Evolutionary conservation across 2,113 vertebrate species (phyloP), one percentile per base, ranked within the genome.

Genomic region (Paradoxurus hermaphroditus): DNA sequence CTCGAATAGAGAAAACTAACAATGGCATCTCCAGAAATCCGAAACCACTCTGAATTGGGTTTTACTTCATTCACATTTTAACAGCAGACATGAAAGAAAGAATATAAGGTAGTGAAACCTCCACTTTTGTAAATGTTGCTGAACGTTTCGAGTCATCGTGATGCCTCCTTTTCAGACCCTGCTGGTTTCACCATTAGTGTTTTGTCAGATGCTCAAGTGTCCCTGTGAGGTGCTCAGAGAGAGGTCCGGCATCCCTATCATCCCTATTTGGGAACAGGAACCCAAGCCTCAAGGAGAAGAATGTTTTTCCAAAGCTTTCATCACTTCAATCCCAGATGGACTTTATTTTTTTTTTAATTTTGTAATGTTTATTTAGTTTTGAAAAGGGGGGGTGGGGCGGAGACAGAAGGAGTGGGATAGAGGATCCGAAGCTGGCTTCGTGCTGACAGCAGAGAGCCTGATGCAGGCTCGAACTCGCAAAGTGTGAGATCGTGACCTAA

Each of bases 111-210:
- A 59, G 34, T 70, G 49, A 90, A 92, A 51, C 10, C 27, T n/a
- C 6, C 27, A 67, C 36, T 91, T 91, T 89, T 39, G 7, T n/a
- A 90, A 87, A 90, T 51, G 23, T 68, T 85, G 51, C 27, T 78
- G 44, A 93, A 75, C 5, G 31, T 39, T 56, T 81, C 34, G 51
- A 29, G 11, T 59, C 36, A 68, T 65, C 27, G 39, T 3, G 6
- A n/a, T 49, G 36, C 19, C 59, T 96, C 68, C 78, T 77, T 89
- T 95, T 97, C 65, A 70, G 88, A 67, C n/a, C 34, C 79, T 67
- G 49, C 79, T 44, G n/a, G 31, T 85, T 75, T 94, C 31, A 29
- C 36, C 34, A 72, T 34, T 41, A 49, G 4, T 49, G 34, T 91
- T 87, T 87, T 39, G 39, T 88, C 34, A 44, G 41, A 41, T 19